phyloP scores from a whole-genome alignment of 2,888 invertebrate genomes.

The Zaprionus bogoriensis region DNA sequence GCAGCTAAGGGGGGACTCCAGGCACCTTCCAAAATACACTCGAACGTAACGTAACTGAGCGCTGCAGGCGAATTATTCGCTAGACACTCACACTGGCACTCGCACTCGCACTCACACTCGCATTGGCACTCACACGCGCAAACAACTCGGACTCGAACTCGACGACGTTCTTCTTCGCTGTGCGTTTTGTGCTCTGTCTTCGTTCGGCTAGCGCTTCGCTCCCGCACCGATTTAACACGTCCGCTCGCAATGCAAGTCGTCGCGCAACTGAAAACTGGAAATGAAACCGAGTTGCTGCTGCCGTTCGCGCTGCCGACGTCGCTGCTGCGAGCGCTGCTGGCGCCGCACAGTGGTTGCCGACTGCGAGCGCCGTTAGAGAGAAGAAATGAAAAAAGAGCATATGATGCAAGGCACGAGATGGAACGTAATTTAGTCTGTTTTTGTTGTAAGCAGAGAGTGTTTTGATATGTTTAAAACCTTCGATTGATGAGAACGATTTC shows the following conservation, averaged over 20 bases:
- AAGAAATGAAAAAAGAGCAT: neutral
- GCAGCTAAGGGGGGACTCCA: too few relatives aligned
- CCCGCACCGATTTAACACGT: slow-evolving; percentile 46
- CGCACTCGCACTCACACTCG: slow-evolving; percentile 21
- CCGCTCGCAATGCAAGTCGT: slow-evolving; percentile 76
- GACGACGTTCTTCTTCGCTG: slow-evolving; percentile 48
- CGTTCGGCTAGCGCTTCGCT: slow-evolving; percentile 9
- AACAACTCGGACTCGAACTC: slow-evolving; percentile 19
- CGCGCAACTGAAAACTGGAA: slow-evolving; percentile 75
- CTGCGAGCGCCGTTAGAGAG: neutral
- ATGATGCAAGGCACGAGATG: neutral
- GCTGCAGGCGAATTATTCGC: slow-evolving; percentile 65
- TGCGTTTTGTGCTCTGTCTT: neutral
- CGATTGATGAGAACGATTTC: too few relatives aligned
- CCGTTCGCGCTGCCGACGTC: slow-evolving; percentile 24
- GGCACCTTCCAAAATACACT: slow-evolving; percentile 38
- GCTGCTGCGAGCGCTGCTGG: slow-evolving; percentile 25
- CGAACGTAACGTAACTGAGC: slow-evolving; percentile 35
- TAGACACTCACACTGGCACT: slow-evolving; percentile 44
- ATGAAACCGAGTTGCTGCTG: slow-evolving; percentile 62
- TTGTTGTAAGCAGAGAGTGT: too few relatives aligned
- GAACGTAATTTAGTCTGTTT: neutral
- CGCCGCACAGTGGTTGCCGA: slow-evolving; percentile 36
- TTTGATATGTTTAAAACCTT: too few relatives aligned
- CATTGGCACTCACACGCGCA: slow-evolving; percentile 23